phyloP scores from a whole-genome alignment of 2,113 vertebrate species.

The Hypocryptadius cinnamomeus region DNA sequence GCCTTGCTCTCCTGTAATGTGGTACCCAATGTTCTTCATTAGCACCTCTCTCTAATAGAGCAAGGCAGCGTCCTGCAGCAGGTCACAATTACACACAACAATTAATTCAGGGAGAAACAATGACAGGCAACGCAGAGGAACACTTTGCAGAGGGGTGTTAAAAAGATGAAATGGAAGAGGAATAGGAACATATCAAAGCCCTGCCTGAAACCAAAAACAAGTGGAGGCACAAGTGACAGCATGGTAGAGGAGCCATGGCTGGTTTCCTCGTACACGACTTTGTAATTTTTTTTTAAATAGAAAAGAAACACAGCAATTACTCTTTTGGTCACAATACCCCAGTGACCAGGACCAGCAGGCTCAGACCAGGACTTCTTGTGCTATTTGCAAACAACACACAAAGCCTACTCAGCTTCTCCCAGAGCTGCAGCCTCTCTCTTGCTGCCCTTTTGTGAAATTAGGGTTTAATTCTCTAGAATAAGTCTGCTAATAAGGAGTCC shows the following conservation, averaged over 20 bases:
- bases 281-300: neutral
- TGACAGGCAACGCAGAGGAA: neutral
- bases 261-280: neutral
- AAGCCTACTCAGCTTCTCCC: neutral
- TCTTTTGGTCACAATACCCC: neutral
- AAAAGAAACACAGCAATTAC: neutral
- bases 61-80: neutral
- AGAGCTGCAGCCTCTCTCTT: neutral
- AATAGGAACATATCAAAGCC: neutral
- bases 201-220: neutral
- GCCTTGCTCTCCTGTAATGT: neutral
- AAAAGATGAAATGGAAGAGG: neutral
- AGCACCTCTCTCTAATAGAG: neutral
- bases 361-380: neutral
- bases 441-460: constrained; percentile 43
- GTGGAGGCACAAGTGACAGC: neutral
- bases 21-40: constrained; percentile 62
- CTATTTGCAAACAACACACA: constrained; percentile 3
- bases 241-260: neutral
- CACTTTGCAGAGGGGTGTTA: neutral
- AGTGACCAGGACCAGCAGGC: neutral
- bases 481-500: neutral
- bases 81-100: constrained; percentile 13
- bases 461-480: constrained; percentile 38
- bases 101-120: constrained; percentile 21